Conservation (phyloP, 2,113 vertebrate genomes). For the Petrocephalus zakoni region DNA sequence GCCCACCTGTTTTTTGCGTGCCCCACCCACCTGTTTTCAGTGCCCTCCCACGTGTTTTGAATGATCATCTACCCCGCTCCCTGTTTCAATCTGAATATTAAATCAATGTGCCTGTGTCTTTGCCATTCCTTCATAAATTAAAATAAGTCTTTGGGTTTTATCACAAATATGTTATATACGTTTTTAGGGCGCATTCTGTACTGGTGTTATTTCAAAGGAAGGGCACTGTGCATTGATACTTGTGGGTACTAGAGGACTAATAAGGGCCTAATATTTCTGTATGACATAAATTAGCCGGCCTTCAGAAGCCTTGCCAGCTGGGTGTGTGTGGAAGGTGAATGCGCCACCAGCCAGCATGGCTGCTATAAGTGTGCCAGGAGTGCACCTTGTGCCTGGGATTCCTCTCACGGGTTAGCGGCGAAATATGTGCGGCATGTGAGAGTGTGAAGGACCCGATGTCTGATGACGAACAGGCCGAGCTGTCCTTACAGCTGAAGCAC, state of each 20-base stretch:
- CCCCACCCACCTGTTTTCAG: too few species aligned
- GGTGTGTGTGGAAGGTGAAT: not conserved
- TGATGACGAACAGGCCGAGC: too few species aligned
- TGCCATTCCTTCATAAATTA: not conserved
- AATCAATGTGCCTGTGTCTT: not conserved
- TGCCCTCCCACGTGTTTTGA: not conserved
- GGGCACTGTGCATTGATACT: too few species aligned
- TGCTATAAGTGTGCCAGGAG: not conserved
- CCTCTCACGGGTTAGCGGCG: not conserved
- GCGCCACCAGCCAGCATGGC: not conserved
- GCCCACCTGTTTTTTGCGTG: too few species aligned
- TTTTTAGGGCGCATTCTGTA: too few species aligned
- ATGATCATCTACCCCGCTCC: not conserved
- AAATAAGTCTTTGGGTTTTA: not conserved
- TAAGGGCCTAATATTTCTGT: too few species aligned
- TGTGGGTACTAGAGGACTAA: too few species aligned
- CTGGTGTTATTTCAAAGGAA: too few species aligned
- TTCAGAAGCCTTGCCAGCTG: too few species aligned
- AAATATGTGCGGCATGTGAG: not conserved
- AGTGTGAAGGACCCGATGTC: not conserved
- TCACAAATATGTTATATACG: too few species aligned
- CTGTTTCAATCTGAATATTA: not conserved
- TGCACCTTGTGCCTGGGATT: not conserved
- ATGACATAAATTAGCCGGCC: too few species aligned
- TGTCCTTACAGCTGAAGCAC: too few species aligned